These are phyloP conservation scores for Mantis religiosa DNA, from an alignment of 2,888 invertebrate species.

Conservation along the genomic window DNA sequence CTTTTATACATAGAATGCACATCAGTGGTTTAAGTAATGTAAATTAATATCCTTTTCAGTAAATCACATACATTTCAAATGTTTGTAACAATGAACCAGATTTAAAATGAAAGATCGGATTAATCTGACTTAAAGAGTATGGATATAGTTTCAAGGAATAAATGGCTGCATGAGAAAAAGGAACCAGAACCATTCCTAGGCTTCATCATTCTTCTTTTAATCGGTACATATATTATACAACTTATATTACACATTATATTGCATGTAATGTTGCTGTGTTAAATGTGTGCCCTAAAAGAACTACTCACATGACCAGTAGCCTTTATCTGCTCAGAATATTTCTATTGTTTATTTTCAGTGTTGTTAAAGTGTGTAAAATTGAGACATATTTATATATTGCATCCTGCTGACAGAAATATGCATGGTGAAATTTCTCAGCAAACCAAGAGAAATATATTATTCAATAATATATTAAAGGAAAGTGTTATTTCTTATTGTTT, in stretches of 20 bases:
- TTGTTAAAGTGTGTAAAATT: not conserved
- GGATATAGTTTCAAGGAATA: not conserved
- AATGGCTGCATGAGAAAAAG: not conserved
- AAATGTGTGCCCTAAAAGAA: not conserved
- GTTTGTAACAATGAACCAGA: not conserved
- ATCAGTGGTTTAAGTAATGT: not conserved
- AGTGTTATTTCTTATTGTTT: no score
- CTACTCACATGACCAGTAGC: constrained; percentile 21
- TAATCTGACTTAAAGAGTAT: not conserved
- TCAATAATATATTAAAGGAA: no score
- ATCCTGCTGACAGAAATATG: not conserved
- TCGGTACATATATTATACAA: not conserved
- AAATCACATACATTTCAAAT: not conserved
- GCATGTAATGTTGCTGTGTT: constrained; percentile 13
- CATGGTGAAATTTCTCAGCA: not conserved
- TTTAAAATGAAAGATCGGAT: not conserved
- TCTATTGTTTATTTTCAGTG: not conserved
- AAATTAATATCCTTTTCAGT: not conserved
- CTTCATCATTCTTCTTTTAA: constrained; percentile 16
- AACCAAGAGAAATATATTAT: not conserved
- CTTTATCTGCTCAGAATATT: not conserved
- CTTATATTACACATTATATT: not conserved
- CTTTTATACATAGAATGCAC: not conserved
- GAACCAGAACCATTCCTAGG: constrained; percentile 24
- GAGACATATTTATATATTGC: not conserved